Evolutionary conservation across 2,113 vertebrate genomes (phyloP).

Genomic region (Gracilinanus agilis): DNA sequence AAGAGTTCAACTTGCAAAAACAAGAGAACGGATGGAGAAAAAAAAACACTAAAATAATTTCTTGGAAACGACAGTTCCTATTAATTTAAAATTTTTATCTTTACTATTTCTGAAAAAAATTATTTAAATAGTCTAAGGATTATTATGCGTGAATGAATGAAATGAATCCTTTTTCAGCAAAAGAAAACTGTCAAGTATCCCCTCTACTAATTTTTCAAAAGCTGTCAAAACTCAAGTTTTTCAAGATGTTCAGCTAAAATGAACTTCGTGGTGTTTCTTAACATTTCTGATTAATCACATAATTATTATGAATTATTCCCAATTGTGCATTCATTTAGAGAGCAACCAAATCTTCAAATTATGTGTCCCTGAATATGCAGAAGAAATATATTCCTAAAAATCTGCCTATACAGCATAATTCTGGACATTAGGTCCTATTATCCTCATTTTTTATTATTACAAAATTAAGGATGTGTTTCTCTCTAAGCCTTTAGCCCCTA

Average conservation of each 20-base stretch:
- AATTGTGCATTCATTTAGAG: constrained; percentile 40
- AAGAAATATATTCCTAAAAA: constrained; percentile 13
- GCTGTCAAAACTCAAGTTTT: constrained; percentile 64
- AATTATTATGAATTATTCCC: constrained; percentile 34
- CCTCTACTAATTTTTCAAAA: constrained; percentile 64
- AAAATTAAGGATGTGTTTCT: neutral
- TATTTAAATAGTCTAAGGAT: neutral
- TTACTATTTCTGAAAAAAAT: neutral
- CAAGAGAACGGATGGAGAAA: neutral
- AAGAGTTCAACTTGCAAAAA: constrained; percentile 57
- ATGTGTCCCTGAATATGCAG: neutral
- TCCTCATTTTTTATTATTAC: neutral
- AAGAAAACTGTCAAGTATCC: constrained; percentile 43
- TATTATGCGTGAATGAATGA: constrained; percentile 24
- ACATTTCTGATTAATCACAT: constrained; percentile 34
- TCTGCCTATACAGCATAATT: neutral
- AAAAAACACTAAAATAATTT: neutral
- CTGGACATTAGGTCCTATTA: neutral
- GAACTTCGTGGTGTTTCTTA: constrained; percentile 53
- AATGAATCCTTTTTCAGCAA: constrained; percentile 44
- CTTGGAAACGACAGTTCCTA: neutral
- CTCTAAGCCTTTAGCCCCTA: neutral
- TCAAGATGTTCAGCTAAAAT: constrained; percentile 60
- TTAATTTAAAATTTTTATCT: neutral
- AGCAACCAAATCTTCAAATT: constrained; percentile 55